These are phyloP conservation scores for Sinocyclocheilus maitianheensis DNA, from an alignment of 2,113 vertebrate genomes.

Conservation along the genomic window DNA sequence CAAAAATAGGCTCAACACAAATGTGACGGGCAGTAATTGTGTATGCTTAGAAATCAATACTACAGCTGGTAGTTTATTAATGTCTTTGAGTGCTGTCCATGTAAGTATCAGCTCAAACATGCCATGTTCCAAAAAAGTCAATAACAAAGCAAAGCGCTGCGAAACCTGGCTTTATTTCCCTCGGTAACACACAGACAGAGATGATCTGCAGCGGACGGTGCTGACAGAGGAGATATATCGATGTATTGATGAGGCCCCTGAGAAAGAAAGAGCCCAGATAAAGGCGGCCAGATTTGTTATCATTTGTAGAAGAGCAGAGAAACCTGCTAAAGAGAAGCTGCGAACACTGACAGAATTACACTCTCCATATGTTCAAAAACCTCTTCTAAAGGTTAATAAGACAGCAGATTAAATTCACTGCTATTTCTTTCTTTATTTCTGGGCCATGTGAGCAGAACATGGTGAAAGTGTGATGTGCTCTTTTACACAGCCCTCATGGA, in stretches of 20 bases:
- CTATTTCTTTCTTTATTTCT: neutral
- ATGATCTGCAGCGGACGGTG: neutral
- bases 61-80: slow-evolving; percentile 44
- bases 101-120: slow-evolving; percentile 40
- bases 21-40: slow-evolving; percentile 20
- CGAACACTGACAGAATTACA: neutral
- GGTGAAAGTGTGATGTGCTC: neutral
- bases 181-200: neutral
- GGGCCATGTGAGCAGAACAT: neutral
- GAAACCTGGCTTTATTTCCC: slow-evolving; percentile 7
- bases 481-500: neutral
- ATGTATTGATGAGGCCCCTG: neutral
- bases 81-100: slow-evolving; percentile 25
- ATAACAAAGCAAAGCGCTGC: slow-evolving; percentile 26
- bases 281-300: neutral
- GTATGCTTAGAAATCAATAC: slow-evolving; percentile 46
- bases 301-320: neutral
- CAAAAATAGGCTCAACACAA: slow-evolving; percentile 19
- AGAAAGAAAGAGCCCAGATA: neutral
- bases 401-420: neutral
- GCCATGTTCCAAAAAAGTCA: slow-evolving; percentile 22
- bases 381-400: slow-evolving; percentile 21
- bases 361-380: neutral
- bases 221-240: neutral
- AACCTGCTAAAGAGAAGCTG: slow-evolving; percentile 1